Evolutionary conservation across 37 sponge, comb jelly and placozoan genomes (phyloP).

Genomic region (Oscarella lobularis): DNA sequence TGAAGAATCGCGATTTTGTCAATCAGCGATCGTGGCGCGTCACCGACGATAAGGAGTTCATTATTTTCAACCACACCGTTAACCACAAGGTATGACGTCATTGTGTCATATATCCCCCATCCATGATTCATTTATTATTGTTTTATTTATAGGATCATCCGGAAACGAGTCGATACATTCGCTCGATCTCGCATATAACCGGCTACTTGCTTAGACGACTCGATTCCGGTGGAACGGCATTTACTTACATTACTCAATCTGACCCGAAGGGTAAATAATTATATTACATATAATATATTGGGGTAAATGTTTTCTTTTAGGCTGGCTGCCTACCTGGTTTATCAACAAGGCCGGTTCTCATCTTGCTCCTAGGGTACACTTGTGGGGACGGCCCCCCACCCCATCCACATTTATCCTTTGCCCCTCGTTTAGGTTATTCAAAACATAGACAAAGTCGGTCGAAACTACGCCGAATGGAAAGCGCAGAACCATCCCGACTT

Average conservation of each 20-base stretch:
- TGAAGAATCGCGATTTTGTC: slow-evolving; percentile 70
- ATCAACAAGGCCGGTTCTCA: slow-evolving; percentile 18
- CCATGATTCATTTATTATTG: neutral
- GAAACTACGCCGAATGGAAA: slow-evolving; percentile 47
- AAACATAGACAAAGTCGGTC: slow-evolving; percentile 28
- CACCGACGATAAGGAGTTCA: slow-evolving; percentile 23
- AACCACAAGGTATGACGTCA: slow-evolving; percentile 35
- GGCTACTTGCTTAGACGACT: slow-evolving; percentile 21
- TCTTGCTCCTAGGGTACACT: slow-evolving; percentile 18
- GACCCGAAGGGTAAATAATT: no score
- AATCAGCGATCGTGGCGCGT: slow-evolving; percentile 55
- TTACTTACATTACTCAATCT: slow-evolving; percentile 40
- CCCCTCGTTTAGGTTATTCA: slow-evolving; percentile 16
- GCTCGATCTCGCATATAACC: slow-evolving; percentile 45
- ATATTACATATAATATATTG: no score
- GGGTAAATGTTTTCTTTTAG: slow-evolving; percentile 7
- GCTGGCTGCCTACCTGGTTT: slow-evolving; percentile 21
- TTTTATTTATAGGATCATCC: slow-evolving; percentile 22
- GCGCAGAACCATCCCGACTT: slow-evolving; percentile 27
- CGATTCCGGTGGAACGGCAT: slow-evolving; percentile 3
- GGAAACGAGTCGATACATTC: slow-evolving; percentile 34
- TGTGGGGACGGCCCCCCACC: neutral
- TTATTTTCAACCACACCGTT: slow-evolving; percentile 50
- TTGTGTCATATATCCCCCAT: no score
- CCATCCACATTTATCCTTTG: neutral